phyloP scores from a whole-genome alignment of 2,797 vertebrate species.

The Sebastes steindachneri region DNA sequence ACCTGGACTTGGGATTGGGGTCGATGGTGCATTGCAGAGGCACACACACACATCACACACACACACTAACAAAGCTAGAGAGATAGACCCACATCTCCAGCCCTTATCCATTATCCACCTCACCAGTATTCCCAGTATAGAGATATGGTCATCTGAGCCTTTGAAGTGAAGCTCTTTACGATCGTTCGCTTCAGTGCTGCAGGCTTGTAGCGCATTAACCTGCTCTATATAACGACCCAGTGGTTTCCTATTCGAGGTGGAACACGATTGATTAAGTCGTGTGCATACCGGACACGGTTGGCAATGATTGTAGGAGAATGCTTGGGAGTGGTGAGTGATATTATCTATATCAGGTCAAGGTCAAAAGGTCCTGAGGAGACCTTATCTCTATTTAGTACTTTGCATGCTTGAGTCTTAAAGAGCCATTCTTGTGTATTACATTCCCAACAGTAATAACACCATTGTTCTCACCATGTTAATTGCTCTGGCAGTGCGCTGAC shows the following conservation, averaged over 20 bases:
- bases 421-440: not conserved
- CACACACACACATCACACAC: not conserved
- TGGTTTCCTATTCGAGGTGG: not conserved
- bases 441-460: not conserved
- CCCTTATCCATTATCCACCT: not conserved
- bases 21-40: conserved; percentile 39
- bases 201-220: conserved; percentile 15
- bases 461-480: not conserved
- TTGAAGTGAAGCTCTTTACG: conserved; percentile 46
- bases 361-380: not conserved
- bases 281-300: not conserved
- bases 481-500: not conserved
- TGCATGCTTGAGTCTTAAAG: not conserved
- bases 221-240: conserved; percentile 1
- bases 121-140: conserved; percentile 19
- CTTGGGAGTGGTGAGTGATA: not conserved
- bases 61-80: not conserved
- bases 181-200: not conserved
- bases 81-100: not conserved
- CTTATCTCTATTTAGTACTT: not conserved
- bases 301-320: not conserved
- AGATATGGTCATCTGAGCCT: conserved; percentile 29
- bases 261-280: not conserved
- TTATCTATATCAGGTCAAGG: not conserved
- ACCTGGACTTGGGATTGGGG: conserved; percentile 47